Percentiles rank a stretch among this genome's conserved stretches.
phyloP scores from a whole-genome alignment of 2,797 vertebrate species.

The Dryobates pubescens region DNA sequence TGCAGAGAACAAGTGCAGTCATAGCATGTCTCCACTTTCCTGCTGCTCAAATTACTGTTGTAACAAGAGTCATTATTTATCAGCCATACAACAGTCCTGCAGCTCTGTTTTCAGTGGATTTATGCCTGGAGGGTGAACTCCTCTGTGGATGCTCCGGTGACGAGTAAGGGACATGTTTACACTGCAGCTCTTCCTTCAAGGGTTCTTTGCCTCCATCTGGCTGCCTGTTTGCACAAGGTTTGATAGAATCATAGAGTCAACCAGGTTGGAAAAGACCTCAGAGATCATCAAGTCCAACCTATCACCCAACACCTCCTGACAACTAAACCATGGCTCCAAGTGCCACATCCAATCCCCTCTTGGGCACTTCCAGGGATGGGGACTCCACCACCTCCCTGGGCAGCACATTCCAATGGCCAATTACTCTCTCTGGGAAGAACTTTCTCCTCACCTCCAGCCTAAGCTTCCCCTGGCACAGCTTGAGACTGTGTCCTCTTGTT shows the following conservation, averaged over 20 bases:
- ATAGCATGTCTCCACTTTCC: constrained; percentile 18
- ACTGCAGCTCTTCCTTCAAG: background rate
- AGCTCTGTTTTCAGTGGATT: background rate
- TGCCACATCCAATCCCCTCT: too few relatives aligned
- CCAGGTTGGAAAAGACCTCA: too few relatives aligned
- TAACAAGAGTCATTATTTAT: constrained; percentile 36
- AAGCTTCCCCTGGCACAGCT: too few relatives aligned
- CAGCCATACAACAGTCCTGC: background rate
- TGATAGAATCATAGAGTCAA: background rate
- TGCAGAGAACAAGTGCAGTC: constrained; percentile 38
- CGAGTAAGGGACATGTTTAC: background rate
- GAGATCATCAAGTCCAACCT: too few relatives aligned
- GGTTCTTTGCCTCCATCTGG: background rate
- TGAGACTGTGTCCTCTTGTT: too few relatives aligned
- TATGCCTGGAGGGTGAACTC: constrained; percentile 7
- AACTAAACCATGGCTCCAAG: too few relatives aligned
- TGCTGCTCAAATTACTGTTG: constrained; percentile 15
- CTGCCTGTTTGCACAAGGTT: background rate
- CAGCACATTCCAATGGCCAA: too few relatives aligned
- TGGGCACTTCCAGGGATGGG: too few relatives aligned
- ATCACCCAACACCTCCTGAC: too few relatives aligned
- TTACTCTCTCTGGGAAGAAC: too few relatives aligned
- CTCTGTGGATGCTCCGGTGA: background rate
- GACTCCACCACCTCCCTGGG: too few relatives aligned
- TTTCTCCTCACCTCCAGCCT: too few relatives aligned